Conservation (phyloP, 2,113 vertebrate species). For the Neopipo cinnamomea region DNA sequence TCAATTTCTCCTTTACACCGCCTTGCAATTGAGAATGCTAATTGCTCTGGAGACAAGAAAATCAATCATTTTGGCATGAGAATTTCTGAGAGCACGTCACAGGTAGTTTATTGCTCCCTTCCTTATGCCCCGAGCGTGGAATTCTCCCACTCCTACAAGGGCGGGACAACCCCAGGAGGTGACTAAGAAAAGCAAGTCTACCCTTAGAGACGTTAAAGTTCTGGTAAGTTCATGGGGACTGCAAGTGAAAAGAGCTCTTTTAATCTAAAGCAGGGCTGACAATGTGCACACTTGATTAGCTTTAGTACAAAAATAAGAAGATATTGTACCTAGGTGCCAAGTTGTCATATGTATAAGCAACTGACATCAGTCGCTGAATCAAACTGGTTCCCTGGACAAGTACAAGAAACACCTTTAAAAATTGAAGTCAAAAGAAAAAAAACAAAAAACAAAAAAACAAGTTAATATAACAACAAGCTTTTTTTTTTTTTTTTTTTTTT, state of each 20-base stretch:
- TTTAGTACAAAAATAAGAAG: constrained; percentile 63
- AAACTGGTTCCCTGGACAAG: constrained; percentile 96
- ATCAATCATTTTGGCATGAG: neutral
- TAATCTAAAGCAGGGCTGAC: neutral
- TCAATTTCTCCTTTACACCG: neutral
- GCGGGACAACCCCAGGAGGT: neutral
- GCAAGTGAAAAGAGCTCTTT: neutral
- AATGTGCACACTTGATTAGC: constrained; percentile 40
- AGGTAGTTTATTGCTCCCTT: neutral
- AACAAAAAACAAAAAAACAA: constrained; percentile 1
- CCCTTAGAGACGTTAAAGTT: neutral
- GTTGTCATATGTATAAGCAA: constrained; percentile 99
- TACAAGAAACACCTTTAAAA: constrained; percentile 91
- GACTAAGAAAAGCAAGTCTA: constrained; percentile 39
- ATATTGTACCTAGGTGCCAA: constrained; percentile 91
- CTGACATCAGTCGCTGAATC: constrained; percentile 96
- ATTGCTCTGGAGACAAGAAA: neutral
- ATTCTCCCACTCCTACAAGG: neutral
- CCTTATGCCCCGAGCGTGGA: neutral
- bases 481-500: constrained; percentile 29
- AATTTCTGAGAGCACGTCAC: neutral
- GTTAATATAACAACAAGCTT: constrained; percentile 68
- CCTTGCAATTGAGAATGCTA: neutral
- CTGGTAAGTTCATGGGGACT: neutral
- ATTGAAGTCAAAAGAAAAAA: constrained; percentile 59